A percentile compares a stretch with the other conserved stretches of the same genome.
Conservation (phyloP, 2,113 vertebrate genomes). For the Calonectris borealis region DNA sequence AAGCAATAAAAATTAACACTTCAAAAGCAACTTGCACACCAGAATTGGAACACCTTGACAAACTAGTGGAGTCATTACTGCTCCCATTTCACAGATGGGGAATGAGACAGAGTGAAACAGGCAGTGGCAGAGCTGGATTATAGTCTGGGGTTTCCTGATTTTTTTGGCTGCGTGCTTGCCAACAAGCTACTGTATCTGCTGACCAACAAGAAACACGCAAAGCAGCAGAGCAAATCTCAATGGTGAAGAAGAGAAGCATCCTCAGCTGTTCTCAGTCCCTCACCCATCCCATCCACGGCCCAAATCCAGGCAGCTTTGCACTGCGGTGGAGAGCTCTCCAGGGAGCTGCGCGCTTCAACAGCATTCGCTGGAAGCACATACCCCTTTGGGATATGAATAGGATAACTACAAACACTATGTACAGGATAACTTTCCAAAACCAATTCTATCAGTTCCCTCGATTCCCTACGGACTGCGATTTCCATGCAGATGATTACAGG, state of each 20-base stretch:
- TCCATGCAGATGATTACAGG: not conserved
- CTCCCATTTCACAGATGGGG: not conserved
- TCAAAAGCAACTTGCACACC: not conserved
- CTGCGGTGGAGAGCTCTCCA: not conserved
- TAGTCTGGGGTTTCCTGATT: not conserved
- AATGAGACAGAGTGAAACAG: not conserved
- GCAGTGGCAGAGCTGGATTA: not conserved
- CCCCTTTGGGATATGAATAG: fast-evolving
- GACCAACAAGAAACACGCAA: not conserved
- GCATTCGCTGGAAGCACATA: fast-evolving
- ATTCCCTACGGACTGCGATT: not conserved
- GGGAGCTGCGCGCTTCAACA: not conserved
- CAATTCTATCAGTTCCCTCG: not conserved
- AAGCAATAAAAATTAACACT: not conserved
- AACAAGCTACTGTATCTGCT: not conserved
- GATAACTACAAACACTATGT: fast-evolving
- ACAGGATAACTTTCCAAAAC: not conserved
- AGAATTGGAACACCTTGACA: not conserved
- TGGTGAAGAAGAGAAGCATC: not conserved
- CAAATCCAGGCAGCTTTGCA: not conserved
- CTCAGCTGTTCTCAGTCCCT: not conserved
- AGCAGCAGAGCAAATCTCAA: not conserved
- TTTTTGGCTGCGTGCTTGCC: not conserved
- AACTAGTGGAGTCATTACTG: not conserved
- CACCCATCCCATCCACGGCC: not conserved